Percentiles rank a stretch among this genome's conserved stretches.
Conservation (phyloP, 2,797 vertebrate species). For the Rhodeus uyekii region DNA sequence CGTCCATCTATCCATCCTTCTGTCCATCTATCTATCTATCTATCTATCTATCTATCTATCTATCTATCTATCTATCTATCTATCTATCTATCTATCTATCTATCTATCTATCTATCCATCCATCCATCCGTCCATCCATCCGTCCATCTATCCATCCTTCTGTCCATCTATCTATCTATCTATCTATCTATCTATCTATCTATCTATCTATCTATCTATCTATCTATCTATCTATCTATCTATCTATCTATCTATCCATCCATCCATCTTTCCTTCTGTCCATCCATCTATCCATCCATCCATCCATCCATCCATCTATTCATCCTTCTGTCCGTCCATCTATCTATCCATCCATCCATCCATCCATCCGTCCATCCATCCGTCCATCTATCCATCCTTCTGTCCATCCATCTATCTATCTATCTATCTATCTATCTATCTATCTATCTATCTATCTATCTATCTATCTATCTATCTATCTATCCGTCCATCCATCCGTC, state of each 20-base stretch:
- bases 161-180: not conserved
- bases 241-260: too few species aligned
- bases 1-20: fast-evolving
- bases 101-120: not conserved
- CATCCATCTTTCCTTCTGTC: not conserved
- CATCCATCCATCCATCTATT: fast-evolving
- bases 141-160: not conserved
- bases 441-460: not conserved
- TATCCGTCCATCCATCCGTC: not conserved
- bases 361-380: not conserved
- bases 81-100: fast-evolving
- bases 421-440: not conserved
- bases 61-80: fast-evolving
- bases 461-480: not conserved
- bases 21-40: fast-evolving
- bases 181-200: too few species aligned
- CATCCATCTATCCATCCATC: fast-evolving
- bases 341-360: fast-evolving
- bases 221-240: fast-evolving
- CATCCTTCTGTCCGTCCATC: fast-evolving
- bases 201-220: not conserved
- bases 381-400: not conserved
- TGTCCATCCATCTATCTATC: not conserved
- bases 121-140: not conserved
- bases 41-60: fast-evolving